Evolutionary conservation across 2,113 vertebrate genomes (phyloP).

Genomic region (human (Homo sapiens)): DNA sequence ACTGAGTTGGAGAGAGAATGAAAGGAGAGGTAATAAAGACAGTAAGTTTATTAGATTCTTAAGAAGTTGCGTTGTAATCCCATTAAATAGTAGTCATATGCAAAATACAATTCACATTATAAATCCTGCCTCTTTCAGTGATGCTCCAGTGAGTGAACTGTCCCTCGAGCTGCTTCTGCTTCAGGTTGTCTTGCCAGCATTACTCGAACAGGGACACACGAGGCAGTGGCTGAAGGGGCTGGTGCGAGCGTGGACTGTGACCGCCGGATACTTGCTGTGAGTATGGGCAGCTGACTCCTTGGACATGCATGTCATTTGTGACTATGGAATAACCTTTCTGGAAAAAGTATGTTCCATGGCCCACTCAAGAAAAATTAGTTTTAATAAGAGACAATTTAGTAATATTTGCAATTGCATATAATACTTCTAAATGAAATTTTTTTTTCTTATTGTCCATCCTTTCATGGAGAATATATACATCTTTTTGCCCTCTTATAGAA

Average conservation of each 20-base stretch:
- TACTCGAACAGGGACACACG: slow-evolving; percentile 98
- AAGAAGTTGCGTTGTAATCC: background rate
- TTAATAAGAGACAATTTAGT: background rate
- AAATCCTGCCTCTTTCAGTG: slow-evolving; percentile 83
- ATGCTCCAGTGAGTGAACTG: slow-evolving; percentile 98
- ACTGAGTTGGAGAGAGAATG: background rate
- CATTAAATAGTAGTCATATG: background rate
- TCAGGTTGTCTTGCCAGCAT: slow-evolving; percentile 98
- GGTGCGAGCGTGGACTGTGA: slow-evolving; percentile 97
- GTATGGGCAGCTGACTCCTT: slow-evolving; percentile 71
- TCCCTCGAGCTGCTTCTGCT: slow-evolving; percentile 97
- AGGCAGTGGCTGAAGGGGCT: slow-evolving; percentile 99
- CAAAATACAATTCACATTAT: background rate
- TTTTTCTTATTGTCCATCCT: background rate
- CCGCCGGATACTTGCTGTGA: slow-evolving; percentile 96
- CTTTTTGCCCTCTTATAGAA: background rate
- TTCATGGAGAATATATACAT: background rate
- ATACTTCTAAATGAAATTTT: background rate
- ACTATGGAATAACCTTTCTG: background rate
- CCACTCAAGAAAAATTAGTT: background rate
- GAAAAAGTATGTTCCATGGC: background rate
- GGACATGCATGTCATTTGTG: background rate
- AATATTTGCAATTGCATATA: background rate
- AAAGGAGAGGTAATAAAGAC: background rate
- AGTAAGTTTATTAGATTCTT: background rate